phyloP scores from a whole-genome alignment of 2,888 invertebrate genomes.

The Ceriagrion tenellum region DNA sequence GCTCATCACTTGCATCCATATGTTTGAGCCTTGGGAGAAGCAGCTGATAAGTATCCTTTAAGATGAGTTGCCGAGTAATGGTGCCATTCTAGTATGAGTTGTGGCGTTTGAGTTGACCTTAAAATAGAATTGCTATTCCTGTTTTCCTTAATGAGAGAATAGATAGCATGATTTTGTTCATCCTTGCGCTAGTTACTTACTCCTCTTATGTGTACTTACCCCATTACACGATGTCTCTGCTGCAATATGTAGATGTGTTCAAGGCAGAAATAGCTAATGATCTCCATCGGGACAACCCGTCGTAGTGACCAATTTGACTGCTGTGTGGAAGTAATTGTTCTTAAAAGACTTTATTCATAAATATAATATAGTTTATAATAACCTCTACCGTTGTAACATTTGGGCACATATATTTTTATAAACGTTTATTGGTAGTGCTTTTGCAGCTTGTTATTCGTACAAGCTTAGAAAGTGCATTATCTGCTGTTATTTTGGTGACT shows the following conservation, averaged over 20 bases:
- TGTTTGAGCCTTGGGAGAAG: conserved; percentile 79
- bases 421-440: conserved; percentile 33
- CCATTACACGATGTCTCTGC: conserved; percentile 77
- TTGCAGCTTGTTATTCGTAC: background rate
- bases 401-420: conserved; percentile 63
- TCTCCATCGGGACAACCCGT: conserved; percentile 48
- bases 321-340: conserved; percentile 12
- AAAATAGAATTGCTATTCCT: background rate
- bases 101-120: background rate
- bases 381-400: conserved; percentile 23
- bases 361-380: conserved; percentile 15
- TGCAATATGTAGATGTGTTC: conserved; percentile 64
- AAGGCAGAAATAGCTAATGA: conserved; percentile 42
- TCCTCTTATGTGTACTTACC: conserved; percentile 82
- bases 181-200: conserved; percentile 79
- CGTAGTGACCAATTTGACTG: background rate
- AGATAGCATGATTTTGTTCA: conserved; percentile 79
- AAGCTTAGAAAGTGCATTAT: background rate
- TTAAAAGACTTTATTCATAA: conserved; percentile 27
- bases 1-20: conserved; percentile 78
- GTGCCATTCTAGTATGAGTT: background rate
- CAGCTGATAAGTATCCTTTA: conserved; percentile 77
- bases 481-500: background rate
- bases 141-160: conserved; percentile 70
- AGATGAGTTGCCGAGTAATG: background rate